Conservation (phyloP, 2,113 vertebrate species). For the Megaleporinus macrocephalus region DNA sequence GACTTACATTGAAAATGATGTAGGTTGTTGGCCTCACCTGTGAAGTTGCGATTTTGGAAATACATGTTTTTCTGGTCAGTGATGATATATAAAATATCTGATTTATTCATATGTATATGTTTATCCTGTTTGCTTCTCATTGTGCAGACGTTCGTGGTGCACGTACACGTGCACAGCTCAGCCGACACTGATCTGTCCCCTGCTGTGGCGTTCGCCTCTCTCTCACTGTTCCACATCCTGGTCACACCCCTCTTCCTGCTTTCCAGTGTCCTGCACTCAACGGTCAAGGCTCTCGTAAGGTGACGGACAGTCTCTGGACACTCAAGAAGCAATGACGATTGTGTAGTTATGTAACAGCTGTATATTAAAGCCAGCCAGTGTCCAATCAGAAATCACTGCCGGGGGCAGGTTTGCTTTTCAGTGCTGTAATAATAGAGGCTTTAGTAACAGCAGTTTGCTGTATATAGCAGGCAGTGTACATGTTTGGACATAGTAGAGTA, state of each 20-base stretch:
- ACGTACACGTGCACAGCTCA: slow-evolving; percentile 90
- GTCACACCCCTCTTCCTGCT: slow-evolving; percentile 95
- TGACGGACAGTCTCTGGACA: slow-evolving; percentile 62
- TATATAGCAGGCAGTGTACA: not conserved
- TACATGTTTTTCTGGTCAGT: too few species aligned
- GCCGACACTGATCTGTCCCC: slow-evolving; percentile 88
- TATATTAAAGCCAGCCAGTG: not conserved
- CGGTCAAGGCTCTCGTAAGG: slow-evolving; percentile 97
- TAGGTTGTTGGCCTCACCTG: too few species aligned
- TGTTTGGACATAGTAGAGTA: too few species aligned
- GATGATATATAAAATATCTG: too few species aligned
- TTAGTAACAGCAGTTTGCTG: not conserved
- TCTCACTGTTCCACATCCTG: slow-evolving; percentile 97
- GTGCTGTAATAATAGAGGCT: not conserved
- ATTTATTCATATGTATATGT: too few species aligned
- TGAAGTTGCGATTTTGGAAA: too few species aligned
- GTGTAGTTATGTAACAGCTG: not conserved
- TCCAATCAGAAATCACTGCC: not conserved
- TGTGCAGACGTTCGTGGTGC: slow-evolving; percentile 91
- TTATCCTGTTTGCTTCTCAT: not conserved
- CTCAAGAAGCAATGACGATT: not conserved
- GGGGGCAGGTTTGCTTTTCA: not conserved
- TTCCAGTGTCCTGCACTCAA: slow-evolving; percentile 95
- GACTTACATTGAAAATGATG: too few species aligned
- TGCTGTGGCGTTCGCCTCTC: slow-evolving; percentile 94